Evolutionary conservation across 2,113 vertebrate genomes (phyloP).

Genomic region (Regulus satrapa): DNA sequence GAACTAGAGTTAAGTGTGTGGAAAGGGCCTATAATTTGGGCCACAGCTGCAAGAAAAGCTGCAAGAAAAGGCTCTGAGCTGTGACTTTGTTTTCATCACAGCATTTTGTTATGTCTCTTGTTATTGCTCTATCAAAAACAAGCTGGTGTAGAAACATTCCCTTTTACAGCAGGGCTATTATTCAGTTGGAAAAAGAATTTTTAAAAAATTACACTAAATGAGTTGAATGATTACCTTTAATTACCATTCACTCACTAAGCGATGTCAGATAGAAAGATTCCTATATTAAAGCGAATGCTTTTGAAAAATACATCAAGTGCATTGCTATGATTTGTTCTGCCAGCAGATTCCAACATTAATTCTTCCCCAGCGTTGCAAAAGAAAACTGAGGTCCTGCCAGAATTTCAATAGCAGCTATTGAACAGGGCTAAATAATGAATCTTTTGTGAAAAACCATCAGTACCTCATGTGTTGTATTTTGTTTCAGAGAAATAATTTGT

Average conservation of each 20-base stretch:
- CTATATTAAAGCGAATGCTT: constrained; percentile 45
- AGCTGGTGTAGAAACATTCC: not conserved
- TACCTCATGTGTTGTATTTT: not conserved
- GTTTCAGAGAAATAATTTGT: not conserved
- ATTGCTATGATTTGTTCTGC: constrained; percentile 38
- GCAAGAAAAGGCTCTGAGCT: constrained; percentile 39
- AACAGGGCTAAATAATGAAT: not conserved
- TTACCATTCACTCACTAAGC: constrained; percentile 19
- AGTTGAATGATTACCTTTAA: constrained; percentile 55
- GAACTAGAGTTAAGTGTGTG: constrained; percentile 32
- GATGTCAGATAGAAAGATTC: constrained; percentile 33
- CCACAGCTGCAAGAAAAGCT: constrained; percentile 47
- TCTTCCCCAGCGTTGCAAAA: not conserved
- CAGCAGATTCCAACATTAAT: constrained; percentile 51
- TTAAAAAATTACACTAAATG: not conserved
- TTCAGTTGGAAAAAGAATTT: not conserved
- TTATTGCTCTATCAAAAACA: constrained; percentile 40
- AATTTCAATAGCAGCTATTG: constrained; percentile 32
- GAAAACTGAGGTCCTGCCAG: constrained; percentile 2
- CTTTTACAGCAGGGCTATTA: constrained; percentile 30
- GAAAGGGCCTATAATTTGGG: constrained; percentile 52
- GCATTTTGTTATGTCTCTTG: constrained; percentile 20
- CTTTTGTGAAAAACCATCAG: not conserved
- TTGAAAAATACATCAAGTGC: constrained; percentile 59
- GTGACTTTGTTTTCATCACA: constrained; percentile 56